phyloP scores from a whole-genome alignment of 1,140 invertebrate genomes.

The Galendromus occidentalis region DNA sequence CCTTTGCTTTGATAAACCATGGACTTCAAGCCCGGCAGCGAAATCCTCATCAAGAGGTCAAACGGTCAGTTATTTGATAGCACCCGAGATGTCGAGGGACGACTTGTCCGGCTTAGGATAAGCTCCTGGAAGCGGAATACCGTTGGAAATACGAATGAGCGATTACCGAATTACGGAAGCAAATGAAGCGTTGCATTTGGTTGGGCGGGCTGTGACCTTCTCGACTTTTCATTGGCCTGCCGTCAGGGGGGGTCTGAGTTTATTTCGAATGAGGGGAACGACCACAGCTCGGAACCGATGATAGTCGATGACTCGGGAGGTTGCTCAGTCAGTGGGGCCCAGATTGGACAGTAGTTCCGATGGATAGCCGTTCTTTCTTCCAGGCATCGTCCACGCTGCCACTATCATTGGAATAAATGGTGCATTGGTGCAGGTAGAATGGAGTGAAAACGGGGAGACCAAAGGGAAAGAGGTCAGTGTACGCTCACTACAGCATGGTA shows the following conservation, averaged over 20 bases:
- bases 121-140: neutral
- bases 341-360: too few species aligned
- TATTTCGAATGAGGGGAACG: too few species aligned
- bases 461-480: slow-evolving; percentile 85
- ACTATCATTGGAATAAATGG: slow-evolving; percentile 73
- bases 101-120: neutral
- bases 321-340: too few species aligned
- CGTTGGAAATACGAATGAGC: neutral
- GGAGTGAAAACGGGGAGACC: slow-evolving; percentile 93
- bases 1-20: too few species aligned
- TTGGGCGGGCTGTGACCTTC: too few species aligned
- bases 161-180: neutral
- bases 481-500: neutral
- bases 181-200: too few species aligned
- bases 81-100: neutral
- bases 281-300: too few species aligned
- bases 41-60: neutral
- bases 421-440: slow-evolving; percentile 84
- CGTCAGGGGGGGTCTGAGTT: too few species aligned
- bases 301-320: too few species aligned
- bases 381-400: slow-evolving; percentile 78
- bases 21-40: neutral
- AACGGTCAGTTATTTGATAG: neutral
- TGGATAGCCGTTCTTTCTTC: too few species aligned
- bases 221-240: too few species aligned